Evolutionary conservation across 1,140 invertebrate genomes (phyloP).

Genomic region (Saccostrea cuccullata): DNA sequence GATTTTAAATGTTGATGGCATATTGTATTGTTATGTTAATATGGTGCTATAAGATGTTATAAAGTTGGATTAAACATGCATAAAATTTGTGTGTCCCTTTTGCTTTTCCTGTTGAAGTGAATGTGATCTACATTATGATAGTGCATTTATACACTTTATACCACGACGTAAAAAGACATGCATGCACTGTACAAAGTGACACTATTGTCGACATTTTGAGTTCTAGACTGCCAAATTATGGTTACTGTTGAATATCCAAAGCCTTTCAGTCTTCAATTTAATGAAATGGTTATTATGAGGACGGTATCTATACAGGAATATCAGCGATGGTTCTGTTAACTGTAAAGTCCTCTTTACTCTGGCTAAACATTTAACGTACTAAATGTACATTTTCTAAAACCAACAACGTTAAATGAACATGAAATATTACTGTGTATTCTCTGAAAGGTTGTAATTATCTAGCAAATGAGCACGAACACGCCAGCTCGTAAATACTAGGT

Average conservation of each 20-base stretch:
- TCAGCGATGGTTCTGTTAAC: too few species aligned
- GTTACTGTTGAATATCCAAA: not conserved
- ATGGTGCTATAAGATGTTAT: conserved; percentile 21
- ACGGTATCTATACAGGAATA: too few species aligned
- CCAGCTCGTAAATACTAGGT: not conserved
- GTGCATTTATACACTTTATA: not conserved
- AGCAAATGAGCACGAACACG: conserved; percentile 22
- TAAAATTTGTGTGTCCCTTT: not conserved
- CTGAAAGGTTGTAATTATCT: conserved; percentile 25
- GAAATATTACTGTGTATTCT: not conserved
- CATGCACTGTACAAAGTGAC: too few species aligned
- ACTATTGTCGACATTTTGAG: too few species aligned
- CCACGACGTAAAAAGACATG: not conserved
- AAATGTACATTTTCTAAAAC: not conserved
- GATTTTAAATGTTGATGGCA: conserved; percentile 1
- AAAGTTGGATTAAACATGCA: conserved; percentile 13
- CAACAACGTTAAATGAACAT: conserved; percentile 11
- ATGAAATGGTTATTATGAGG: too few species aligned
- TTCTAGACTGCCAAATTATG: too few species aligned
- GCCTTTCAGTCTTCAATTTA: not conserved
- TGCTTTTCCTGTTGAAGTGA: not conserved
- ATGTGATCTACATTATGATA: not conserved
- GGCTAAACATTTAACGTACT: too few species aligned
- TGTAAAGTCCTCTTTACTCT: too few species aligned
- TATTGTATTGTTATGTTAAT: conserved; percentile 33